A percentile compares a stretch with the other conserved stretches of the same genome.
These are phyloP conservation scores for Aporophyla lueneburgensis DNA, from an alignment of 2,888 invertebrate species.

Conservation along the genomic window DNA sequence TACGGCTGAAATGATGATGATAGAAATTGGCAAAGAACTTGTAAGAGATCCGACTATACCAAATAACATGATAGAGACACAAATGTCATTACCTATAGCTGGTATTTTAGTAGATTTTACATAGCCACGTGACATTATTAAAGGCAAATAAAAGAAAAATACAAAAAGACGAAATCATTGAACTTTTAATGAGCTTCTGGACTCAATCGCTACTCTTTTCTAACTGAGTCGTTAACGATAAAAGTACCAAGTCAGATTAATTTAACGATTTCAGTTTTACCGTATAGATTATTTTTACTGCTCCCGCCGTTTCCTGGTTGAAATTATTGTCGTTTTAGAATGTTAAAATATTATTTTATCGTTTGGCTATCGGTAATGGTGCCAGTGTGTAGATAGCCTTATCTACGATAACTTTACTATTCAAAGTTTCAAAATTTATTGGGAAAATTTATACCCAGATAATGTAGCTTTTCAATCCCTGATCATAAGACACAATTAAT, in stretches of 20 bases:
- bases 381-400: constrained; percentile 39
- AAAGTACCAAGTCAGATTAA: constrained; percentile 64
- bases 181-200: constrained; percentile 53
- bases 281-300: constrained; percentile 64
- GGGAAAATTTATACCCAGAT: neutral
- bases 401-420: constrained; percentile 26
- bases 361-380: constrained; percentile 18
- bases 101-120: neutral
- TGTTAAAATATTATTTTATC: constrained; percentile 51
- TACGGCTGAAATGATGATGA: too few species aligned
- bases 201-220: constrained; percentile 48
- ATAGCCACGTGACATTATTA: neutral
- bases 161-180: constrained; percentile 16
- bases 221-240: constrained; percentile 56
- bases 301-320: constrained; percentile 55
- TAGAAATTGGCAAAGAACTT: neutral
- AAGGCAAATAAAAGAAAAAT: neutral
- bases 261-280: constrained; percentile 66
- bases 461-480: neutral
- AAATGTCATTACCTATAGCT: neutral
- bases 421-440: constrained; percentile 16
- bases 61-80: neutral
- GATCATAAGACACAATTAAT: neutral
- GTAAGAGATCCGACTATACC: neutral
- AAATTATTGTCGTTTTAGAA: constrained; percentile 49